Base-by-base conservation (phyloP, 2,888 invertebrate genomes). In the Leptopilina syphax region DNA sequence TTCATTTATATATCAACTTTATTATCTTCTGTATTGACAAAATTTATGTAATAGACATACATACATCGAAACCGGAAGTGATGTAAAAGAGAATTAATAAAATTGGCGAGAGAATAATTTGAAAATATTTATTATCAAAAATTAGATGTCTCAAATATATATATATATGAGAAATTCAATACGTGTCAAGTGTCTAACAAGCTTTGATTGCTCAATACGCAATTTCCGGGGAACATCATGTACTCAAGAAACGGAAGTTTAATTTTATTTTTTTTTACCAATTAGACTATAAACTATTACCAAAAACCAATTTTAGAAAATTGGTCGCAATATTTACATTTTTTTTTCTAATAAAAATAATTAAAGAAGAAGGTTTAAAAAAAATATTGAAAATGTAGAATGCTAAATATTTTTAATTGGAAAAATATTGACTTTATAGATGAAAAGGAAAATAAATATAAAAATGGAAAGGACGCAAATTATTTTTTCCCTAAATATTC, bases 171-270 rank as follows among this genome's bases (percentile, higher is more conserved):
- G 70, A 44, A 18, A 41, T 65, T 68, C 70, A 78, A 73, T 79
- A 78, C 81, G 83, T 81, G 80, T 82, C 82, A 82, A 81, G 82
- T 81, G 81, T 84, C 57, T 85, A 87, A 90, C 88, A 86, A 91
- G 88, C 84, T 83, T 86, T 90, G 90, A 90, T 90, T 89, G 89
- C 86, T 90, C 90, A 91, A 90, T 90, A 88, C 88, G 88, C 88
- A 83, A 90, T 91, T 87, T 90, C 90, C 91, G 90, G 90, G 86
- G 85, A 87, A 85, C 84, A 86, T 82, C 88, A 88, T 89, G 87
- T 84, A 84, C 86, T 84, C 86, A 82, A 84, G 84, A 84, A 88
- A 85, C 89, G 88, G 90, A 90, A 90, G 88, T 87, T 81, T 82
- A 82, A 85, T 84, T 84, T 87, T 65, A 80, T 81, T 79, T 81